Evolutionary conservation across 1,140 invertebrate species (phyloP).

Genomic region (Ruditapes philippinarum): DNA sequence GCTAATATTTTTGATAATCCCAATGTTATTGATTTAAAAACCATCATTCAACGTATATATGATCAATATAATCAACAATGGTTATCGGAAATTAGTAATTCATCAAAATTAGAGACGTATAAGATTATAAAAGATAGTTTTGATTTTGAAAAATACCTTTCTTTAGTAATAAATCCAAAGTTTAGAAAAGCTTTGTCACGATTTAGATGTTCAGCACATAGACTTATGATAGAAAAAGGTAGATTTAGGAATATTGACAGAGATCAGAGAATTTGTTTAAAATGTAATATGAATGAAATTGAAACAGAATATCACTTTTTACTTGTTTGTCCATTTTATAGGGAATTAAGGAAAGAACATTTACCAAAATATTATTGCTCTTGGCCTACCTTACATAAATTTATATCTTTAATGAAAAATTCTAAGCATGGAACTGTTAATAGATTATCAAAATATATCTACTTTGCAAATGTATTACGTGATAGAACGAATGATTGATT

Average conservation of each 20-base stretch:
- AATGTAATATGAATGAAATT: conserved; percentile 13
- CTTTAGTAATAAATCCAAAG: not conserved
- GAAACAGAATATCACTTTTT: conserved; percentile 33
- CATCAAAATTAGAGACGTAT: not conserved
- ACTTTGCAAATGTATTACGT: not conserved
- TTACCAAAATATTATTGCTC: conserved; percentile 20
- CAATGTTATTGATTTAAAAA: not conserved
- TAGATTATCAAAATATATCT: not conserved
- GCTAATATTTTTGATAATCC: not conserved
- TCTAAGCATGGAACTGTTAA: not conserved
- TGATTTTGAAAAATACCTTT: not conserved
- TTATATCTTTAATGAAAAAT: not conserved
- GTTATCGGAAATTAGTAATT: not conserved
- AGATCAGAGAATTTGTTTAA: not conserved
- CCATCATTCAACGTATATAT: not conserved
- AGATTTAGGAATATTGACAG: not conserved
- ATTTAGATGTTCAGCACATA: not conserved
- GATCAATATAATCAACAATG: conserved; percentile 2
- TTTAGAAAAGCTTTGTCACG: not conserved
- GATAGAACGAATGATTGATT: no score
- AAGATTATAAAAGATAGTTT: not conserved
- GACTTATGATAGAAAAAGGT: conserved; percentile 7
- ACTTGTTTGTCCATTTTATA: conserved; percentile 29
- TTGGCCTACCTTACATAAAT: not conserved
- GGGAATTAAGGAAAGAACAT: not conserved